Evolutionary conservation across 2,888 invertebrate genomes (phyloP).

Genomic region (Galeopsomyia nigrocyanea): DNA sequence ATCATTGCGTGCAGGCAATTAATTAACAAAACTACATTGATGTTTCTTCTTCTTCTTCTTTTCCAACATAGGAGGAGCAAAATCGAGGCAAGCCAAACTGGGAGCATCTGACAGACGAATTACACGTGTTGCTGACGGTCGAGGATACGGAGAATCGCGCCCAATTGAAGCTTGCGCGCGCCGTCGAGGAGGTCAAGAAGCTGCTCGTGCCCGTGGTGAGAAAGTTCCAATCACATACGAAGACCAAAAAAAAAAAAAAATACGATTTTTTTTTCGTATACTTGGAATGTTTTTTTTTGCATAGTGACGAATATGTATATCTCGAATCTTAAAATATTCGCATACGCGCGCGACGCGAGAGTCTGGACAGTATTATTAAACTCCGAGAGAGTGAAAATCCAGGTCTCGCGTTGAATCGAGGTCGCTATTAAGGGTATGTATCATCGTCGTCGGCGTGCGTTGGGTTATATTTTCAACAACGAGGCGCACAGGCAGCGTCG

Average conservation of each 20-base stretch:
- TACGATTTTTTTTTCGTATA: no score
- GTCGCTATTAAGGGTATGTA: neutral
- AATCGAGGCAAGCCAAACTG: conserved; percentile 99
- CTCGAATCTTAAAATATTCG: no score
- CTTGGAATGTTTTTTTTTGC: no score
- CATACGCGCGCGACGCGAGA: no score
- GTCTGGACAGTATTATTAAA: neutral
- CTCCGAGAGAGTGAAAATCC: neutral
- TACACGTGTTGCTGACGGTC: conserved; percentile 98
- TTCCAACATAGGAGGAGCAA: conserved; percentile 95
- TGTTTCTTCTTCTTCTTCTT: no score
- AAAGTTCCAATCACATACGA: conserved; percentile 61
- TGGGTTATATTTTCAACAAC: no score
- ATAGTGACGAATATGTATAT: no score
- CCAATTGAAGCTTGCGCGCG: conserved; percentile 92
- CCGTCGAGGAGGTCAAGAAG: conserved; percentile 98
- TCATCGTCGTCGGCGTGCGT: neutral
- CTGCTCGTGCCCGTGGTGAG: conserved; percentile 92
- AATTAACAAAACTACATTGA: no score
- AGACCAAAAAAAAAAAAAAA: neutral
- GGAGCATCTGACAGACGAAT: conserved; percentile 99
- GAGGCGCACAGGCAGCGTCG: no score
- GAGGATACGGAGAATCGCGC: conserved; percentile 99
- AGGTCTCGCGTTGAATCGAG: neutral
- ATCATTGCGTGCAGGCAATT: no score